Evolutionary conservation across 2,113 vertebrate species (phyloP).

Genomic region (Hylia prasina): DNA sequence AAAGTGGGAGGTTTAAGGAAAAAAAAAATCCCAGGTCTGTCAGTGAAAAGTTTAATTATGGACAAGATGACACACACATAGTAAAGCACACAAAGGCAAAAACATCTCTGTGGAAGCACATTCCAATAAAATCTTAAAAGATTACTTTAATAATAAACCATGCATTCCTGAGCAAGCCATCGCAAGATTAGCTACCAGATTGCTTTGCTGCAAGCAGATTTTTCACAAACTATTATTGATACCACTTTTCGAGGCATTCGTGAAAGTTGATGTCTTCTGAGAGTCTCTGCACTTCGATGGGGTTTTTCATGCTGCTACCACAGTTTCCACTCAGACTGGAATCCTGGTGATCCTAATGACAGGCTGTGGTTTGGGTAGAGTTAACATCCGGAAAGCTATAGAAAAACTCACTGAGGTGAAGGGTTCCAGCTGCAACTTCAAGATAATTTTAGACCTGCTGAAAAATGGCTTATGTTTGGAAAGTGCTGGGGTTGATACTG

Average conservation of each 20-base stretch:
- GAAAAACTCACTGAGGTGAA: constrained; percentile 20
- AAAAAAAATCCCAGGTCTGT: not conserved
- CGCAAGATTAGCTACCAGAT: constrained; percentile 67
- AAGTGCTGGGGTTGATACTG: not conserved
- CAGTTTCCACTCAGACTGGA: not conserved
- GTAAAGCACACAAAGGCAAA: constrained; percentile 33
- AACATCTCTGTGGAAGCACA: constrained; percentile 61
- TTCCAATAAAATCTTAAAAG: constrained; percentile 76
- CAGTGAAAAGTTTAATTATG: constrained; percentile 41
- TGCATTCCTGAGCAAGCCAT: constrained; percentile 75
- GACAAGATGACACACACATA: constrained; percentile 56
- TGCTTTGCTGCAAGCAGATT: constrained; percentile 56
- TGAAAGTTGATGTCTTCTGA: not conserved
- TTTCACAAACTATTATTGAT: constrained; percentile 38
- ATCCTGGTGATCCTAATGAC: not conserved
- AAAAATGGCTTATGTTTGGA: not conserved
- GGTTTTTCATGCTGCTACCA: not conserved
- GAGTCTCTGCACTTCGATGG: not conserved
- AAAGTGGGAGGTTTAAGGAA: not conserved
- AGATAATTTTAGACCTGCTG: constrained; percentile 30
- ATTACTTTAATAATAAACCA: constrained; percentile 78
- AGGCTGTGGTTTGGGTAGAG: not conserved
- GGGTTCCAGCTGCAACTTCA: not conserved
- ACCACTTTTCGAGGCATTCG: not conserved
- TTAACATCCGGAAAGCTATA: not conserved